A percentile compares a stretch with the other conserved stretches of the same genome.
Conservation (phyloP, 2,797 vertebrate genomes). For the Crax fasciolata region DNA sequence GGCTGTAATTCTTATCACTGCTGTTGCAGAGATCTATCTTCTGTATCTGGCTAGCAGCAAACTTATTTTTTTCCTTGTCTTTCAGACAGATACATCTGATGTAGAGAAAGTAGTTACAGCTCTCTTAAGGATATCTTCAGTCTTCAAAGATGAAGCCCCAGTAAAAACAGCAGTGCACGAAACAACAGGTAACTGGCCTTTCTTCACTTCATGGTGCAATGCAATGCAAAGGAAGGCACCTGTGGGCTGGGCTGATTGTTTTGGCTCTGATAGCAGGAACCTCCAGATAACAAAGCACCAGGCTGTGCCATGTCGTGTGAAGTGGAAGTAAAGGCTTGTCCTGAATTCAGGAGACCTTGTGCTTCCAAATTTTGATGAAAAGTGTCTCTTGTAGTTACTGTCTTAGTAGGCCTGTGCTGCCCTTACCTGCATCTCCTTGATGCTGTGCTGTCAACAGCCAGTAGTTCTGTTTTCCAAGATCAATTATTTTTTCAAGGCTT, state of each 20-base stretch:
- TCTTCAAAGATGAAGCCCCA: conserved; percentile 91
- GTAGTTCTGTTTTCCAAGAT: neutral
- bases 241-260: neutral
- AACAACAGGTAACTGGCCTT: conserved; percentile 77
- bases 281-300: neutral
- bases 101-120: conserved; percentile 88
- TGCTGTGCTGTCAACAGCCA: neutral
- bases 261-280: neutral
- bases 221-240: neutral
- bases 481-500: neutral
- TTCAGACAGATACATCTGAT: conserved; percentile 91
- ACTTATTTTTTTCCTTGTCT: neutral
- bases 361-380: neutral
- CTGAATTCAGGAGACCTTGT: neutral
- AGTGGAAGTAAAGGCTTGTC: neutral
- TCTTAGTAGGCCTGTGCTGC: neutral
- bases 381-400: neutral
- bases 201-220: neutral
- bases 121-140: conserved; percentile 94
- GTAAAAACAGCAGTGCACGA: conserved; percentile 87
- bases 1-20: neutral
- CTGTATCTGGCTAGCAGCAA: neutral
- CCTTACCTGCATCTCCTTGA: neutral
- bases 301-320: neutral
- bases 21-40: neutral